Evolutionary conservation across 2,888 invertebrate genomes (phyloP).

Genomic region (Nesidiocoris tenuis): DNA sequence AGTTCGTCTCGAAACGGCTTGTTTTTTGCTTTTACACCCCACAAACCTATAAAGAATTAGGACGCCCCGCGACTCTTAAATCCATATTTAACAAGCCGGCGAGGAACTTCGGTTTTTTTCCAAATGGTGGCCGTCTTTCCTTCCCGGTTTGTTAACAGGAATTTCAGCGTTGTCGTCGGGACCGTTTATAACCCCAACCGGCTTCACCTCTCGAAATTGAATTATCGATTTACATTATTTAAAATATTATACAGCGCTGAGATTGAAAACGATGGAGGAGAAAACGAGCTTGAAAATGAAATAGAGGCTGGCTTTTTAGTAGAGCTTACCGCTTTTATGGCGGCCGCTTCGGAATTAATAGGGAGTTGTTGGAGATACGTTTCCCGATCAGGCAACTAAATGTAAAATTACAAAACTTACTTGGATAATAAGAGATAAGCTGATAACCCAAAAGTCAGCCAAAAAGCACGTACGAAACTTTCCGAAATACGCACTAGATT

Average conservation of each 20-base stretch:
- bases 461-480: too few species aligned
- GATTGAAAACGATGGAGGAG: neutral
- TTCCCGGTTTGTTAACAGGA: neutral
- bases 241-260: neutral
- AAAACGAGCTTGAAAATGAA: neutral
- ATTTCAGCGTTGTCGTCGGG: neutral
- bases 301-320: neutral
- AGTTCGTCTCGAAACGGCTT: neutral
- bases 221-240: neutral
- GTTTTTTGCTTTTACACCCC: conserved; percentile 26
- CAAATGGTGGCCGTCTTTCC: neutral
- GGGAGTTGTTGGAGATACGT: too few species aligned
- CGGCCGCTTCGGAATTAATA: neutral
- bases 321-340: neutral
- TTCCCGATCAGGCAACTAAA: too few species aligned
- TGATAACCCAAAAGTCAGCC: too few species aligned
- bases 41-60: conserved; percentile 22
- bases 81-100: conserved; percentile 20
- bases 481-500: too few species aligned
- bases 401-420: too few species aligned
- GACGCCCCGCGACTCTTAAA: conserved; percentile 21
- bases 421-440: too few species aligned
- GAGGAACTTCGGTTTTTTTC: neutral
- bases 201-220: neutral
- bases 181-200: neutral